Evolutionary conservation across 2,888 invertebrate species (phyloP).

Genomic region (Agonopterix alstromeriana): DNA sequence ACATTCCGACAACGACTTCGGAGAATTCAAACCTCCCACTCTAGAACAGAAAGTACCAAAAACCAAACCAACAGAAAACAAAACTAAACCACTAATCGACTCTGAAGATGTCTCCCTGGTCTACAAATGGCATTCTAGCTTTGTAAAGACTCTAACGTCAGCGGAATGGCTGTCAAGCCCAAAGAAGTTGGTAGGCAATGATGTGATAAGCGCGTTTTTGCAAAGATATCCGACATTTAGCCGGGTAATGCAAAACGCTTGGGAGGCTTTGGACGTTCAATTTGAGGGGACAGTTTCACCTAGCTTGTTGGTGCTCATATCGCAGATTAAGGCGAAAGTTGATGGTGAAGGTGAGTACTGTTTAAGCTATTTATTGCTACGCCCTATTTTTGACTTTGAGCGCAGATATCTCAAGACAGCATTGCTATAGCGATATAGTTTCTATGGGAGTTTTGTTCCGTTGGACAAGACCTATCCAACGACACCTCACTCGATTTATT

Average conservation of each 20-base stretch:
- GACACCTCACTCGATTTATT: no score
- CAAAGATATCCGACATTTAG: conserved; percentile 79
- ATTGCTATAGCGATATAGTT: no score
- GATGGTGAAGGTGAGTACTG: conserved; percentile 55
- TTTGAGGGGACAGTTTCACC: conserved; percentile 73
- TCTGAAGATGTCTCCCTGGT: conserved; percentile 77
- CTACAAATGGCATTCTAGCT: conserved; percentile 77
- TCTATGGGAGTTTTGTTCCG: no score
- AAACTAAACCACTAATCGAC: conserved; percentile 48
- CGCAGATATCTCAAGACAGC: no score
- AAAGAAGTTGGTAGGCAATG: conserved; percentile 55
- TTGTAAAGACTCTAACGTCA: conserved; percentile 74
- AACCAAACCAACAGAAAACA: conserved; percentile 29
- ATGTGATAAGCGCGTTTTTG: conserved; percentile 64
- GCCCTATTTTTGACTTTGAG: no score
- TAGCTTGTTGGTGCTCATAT: conserved; percentile 76
- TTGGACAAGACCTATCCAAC: no score
- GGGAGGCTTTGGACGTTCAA: conserved; percentile 69
- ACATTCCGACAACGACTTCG: conserved; percentile 81
- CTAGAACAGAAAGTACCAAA: conserved; percentile 68
- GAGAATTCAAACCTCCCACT: conserved; percentile 76
- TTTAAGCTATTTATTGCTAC: not conserved
- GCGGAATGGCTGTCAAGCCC: conserved; percentile 78
- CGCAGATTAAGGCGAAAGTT: conserved; percentile 67
- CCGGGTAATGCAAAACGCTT: conserved; percentile 66